Percentiles rank a stretch among this genome's conserved stretches.
Conservation (phyloP, 1,140 invertebrate genomes). For the Rhagoletis zephyria region DNA sequence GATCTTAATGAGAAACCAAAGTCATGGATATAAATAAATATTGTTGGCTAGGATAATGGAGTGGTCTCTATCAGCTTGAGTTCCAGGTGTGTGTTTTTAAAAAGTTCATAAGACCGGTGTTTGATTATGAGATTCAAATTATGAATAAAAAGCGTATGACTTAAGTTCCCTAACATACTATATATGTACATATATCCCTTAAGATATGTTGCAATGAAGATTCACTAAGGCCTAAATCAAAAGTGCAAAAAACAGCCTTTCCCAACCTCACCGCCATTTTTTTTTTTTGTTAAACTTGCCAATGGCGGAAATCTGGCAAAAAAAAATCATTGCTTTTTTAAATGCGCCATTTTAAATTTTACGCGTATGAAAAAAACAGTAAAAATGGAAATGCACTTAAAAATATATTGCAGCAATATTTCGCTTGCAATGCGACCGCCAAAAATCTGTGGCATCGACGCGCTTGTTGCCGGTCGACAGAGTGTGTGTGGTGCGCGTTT, state of each 20-base stretch:
- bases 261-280: not conserved
- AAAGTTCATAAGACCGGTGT: too few relatives aligned
- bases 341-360: conserved; percentile 15
- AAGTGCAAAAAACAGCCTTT: not conserved
- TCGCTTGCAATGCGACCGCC: conserved; percentile 26
- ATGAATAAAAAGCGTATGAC: too few relatives aligned
- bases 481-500: not conserved
- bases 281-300: not conserved
- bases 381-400: not conserved
- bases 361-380: not conserved
- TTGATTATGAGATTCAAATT: too few relatives aligned
- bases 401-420: conserved; percentile 16
- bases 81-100: too few relatives aligned
- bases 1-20: too few relatives aligned
- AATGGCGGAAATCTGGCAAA: not conserved
- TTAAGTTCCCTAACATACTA: too few relatives aligned
- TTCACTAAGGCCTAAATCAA: too few relatives aligned
- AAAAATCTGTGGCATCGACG: not conserved
- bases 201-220: too few relatives aligned
- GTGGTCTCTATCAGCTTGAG: too few relatives aligned
- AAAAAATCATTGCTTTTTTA: not conserved
- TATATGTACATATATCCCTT: too few relatives aligned
- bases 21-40: too few relatives aligned
- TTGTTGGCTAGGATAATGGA: too few relatives aligned
- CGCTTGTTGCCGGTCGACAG: conserved; percentile 24